Evolutionary conservation across 2,888 invertebrate species (phyloP).

Genomic region (Myopa testacea): DNA sequence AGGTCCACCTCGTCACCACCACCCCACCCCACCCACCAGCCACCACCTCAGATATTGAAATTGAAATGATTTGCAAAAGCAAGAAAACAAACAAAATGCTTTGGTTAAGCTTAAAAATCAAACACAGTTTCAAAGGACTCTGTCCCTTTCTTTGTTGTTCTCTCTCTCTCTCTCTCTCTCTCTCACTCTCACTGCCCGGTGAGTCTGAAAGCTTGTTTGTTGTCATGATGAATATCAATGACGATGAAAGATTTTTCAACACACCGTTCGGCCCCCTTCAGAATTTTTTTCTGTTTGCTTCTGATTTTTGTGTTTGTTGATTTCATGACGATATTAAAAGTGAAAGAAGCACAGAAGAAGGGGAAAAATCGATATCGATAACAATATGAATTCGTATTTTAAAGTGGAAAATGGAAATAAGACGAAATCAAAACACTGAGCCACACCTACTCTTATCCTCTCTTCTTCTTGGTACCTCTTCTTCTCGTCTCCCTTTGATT

Average conservation of each 20-base stretch:
- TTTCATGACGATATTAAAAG: background rate
- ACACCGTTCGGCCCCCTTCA: background rate
- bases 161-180: background rate
- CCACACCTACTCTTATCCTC: no score
- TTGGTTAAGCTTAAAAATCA: slow-evolving; percentile 29
- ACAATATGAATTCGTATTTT: background rate
- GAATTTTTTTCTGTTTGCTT: background rate
- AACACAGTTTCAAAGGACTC: slow-evolving; percentile 28
- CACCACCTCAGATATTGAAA: background rate
- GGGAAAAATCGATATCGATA: background rate
- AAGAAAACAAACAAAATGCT: slow-evolving; percentile 17
- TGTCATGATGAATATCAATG: slow-evolving; percentile 12
- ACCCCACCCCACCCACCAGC: background rate
- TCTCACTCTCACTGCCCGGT: background rate
- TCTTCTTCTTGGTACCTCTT: no score
- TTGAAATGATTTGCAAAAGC: slow-evolving; percentile 18
- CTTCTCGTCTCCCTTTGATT: background rate
- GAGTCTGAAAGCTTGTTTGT: background rate
- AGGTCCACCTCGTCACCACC: no score
- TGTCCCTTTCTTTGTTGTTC: background rate
- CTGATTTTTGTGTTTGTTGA: background rate
- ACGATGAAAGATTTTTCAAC: background rate
- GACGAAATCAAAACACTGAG: background rate
- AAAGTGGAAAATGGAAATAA: background rate
- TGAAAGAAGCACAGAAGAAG: background rate